phyloP scores from a whole-genome alignment of 2,113 vertebrate species.

The Oncorhynchus gorbuscha region DNA sequence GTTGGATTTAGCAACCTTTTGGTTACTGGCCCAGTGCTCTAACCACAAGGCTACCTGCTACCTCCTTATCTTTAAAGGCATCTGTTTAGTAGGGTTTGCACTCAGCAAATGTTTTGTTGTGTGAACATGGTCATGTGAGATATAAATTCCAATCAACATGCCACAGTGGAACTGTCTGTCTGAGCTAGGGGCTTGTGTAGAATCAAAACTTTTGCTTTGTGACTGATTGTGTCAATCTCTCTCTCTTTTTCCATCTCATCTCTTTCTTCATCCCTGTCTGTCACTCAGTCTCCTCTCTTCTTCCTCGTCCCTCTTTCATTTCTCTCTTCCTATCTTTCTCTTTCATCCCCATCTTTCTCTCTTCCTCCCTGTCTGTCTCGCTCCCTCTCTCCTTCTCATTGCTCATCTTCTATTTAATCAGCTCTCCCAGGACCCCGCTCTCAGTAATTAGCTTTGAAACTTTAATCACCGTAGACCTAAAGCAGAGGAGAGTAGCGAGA shows the following conservation, averaged over 20 bases:
- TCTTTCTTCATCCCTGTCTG: slow-evolving; percentile 5
- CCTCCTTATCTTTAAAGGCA: too few relatives aligned
- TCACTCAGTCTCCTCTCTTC: slow-evolving; percentile 8
- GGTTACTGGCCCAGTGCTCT: too few relatives aligned
- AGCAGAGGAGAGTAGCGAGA: slow-evolving; percentile 1
- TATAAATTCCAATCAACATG: too few relatives aligned
- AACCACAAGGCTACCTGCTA: too few relatives aligned
- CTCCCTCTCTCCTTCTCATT: slow-evolving; percentile 7
- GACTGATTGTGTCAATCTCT: neutral
- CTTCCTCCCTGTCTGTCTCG: slow-evolving; percentile 10
- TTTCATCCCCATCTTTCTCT: neutral
- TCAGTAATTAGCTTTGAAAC: slow-evolving; percentile 60
- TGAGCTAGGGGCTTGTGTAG: too few relatives aligned
- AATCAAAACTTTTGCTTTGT: too few relatives aligned
- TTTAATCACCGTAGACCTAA: slow-evolving; percentile 55
- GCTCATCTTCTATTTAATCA: slow-evolving; percentile 57
- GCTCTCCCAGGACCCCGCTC: slow-evolving; percentile 51
- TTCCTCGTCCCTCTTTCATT: slow-evolving; percentile 16
- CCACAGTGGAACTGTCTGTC: too few relatives aligned
- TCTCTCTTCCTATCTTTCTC: slow-evolving; percentile 23
- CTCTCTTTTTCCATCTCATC: neutral
- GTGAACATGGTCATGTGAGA: too few relatives aligned
- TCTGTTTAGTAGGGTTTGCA: too few relatives aligned
- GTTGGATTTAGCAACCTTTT: too few relatives aligned
- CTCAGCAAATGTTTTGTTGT: too few relatives aligned